A percentile compares a stretch with the other conserved stretches of the same genome.
These are phyloP conservation scores for Sitobion miscanthi DNA, from an alignment of 1,140 invertebrate species.

Conservation along the genomic window DNA sequence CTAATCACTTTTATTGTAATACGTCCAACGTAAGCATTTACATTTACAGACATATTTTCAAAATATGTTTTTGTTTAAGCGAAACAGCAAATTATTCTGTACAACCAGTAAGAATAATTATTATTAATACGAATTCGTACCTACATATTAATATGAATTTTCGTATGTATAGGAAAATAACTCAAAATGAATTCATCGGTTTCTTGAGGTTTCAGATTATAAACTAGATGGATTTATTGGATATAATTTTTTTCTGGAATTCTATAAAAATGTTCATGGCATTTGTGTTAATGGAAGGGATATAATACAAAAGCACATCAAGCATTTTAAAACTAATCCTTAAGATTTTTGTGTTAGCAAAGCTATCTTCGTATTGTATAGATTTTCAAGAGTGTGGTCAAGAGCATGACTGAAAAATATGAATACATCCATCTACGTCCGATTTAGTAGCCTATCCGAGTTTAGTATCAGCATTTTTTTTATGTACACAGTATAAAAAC, in stretches of 20 bases:
- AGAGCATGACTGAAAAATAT: background rate
- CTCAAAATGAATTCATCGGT: too few species aligned
- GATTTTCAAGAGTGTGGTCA: background rate
- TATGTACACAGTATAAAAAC: background rate
- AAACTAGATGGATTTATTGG: background rate
- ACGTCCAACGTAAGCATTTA: too few species aligned
- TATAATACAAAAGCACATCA: background rate
- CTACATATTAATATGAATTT: too few species aligned
- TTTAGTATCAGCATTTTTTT: background rate
- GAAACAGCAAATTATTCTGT: too few species aligned
- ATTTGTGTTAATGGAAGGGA: background rate
- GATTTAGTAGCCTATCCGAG: background rate
- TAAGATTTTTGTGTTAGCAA: background rate
- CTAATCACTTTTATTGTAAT: too few species aligned
- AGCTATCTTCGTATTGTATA: background rate
- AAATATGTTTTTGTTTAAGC: too few species aligned
- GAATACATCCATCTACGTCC: background rate
- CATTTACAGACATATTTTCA: too few species aligned
- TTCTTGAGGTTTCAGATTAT: background rate
- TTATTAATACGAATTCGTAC: too few species aligned
- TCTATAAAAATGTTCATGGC: background rate
- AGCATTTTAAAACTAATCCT: background rate
- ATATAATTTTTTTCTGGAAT: background rate
- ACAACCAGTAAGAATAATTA: too few species aligned
- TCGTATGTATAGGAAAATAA: too few species aligned